phyloP scores from a whole-genome alignment of 2,797 vertebrate species.

The Peromyscus attwateri region DNA sequence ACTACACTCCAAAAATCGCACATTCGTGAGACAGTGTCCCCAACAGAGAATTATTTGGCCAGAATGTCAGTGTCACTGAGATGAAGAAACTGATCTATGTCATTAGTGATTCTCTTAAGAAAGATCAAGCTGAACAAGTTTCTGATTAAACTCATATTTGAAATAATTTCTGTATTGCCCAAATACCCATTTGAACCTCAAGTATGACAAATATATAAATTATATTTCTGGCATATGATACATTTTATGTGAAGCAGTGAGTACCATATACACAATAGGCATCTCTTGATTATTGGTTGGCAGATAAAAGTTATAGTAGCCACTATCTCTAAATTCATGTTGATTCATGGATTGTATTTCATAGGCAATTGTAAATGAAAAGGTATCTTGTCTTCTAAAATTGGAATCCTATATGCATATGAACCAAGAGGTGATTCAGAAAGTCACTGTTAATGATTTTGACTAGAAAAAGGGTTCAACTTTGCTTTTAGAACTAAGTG shows the following conservation, averaged over 20 bases:
- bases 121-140: not conserved
- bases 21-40: not conserved
- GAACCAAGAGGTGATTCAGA: not conserved
- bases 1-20: not conserved
- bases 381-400: not conserved
- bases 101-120: not conserved
- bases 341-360: not conserved
- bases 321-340: not conserved
- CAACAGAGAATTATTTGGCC: not conserved
- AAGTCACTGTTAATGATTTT: not conserved
- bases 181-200: not conserved
- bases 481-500: not conserved
- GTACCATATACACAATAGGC: not conserved
- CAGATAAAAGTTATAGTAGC: not conserved
- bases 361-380: not conserved
- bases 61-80: not conserved
- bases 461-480: not conserved
- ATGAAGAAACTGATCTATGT: not conserved
- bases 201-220: not conserved
- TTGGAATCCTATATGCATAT: not conserved
- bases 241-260: not conserved
- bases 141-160: constrained; percentile 8
- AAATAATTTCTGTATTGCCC: constrained; percentile 2
- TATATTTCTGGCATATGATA: not conserved
- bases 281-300: not conserved